Base-by-base conservation (phyloP, 1,140 invertebrate species). In the Schlechtendalia chinensis region DNA sequence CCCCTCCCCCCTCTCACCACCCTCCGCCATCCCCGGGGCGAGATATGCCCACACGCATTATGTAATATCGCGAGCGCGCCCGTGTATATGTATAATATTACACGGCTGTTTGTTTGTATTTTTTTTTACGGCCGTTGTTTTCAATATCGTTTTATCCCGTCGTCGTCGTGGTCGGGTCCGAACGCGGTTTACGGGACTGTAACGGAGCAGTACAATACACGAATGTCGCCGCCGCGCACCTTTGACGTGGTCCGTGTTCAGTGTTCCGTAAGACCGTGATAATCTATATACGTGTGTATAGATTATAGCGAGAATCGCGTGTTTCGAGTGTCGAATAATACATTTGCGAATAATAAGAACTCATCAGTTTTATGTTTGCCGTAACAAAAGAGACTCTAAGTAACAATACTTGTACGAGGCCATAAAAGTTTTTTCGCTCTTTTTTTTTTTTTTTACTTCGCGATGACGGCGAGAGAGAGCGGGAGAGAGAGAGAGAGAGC, bases 261-360 rank as follows among this genome's bases (percentile, higher is more conserved):
- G 32, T 79, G 75, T 79, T 47, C 75, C 45, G 75, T 61, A 63
- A 79, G 56, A 47, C 75, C 54, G 17, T 63, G 75, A 79, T 79
- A 79, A 79, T 79, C 45, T 47, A 79, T 16, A 58, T 39, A 39
- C 32, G 8, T 39, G 8, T 39, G 8, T 39, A 39, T 39, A n/a
- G n/a, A n/a, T n/a, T n/a, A n/a, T n/a, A n/a, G 32, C 32, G 32
- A 4, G 74, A 47, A 29, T 14, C 17, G 22, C 17, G 22, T 50
- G 47, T 61, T 58, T 79, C 58, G 16, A 47, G 58, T 63, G 63
- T 63, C 39, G 56, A 79, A 79, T 39, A 39, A 39, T 39, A 39
- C 56, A 50, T 59, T 59, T 59, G 45, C 54, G 54, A 79, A 79
- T 79, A 79, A 79, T 79, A 79, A 79, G 54, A 79, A 61, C 75